These are phyloP conservation scores for Rapana venosa DNA, from an alignment of 2,888 invertebrate species.

Conservation along the genomic window DNA sequence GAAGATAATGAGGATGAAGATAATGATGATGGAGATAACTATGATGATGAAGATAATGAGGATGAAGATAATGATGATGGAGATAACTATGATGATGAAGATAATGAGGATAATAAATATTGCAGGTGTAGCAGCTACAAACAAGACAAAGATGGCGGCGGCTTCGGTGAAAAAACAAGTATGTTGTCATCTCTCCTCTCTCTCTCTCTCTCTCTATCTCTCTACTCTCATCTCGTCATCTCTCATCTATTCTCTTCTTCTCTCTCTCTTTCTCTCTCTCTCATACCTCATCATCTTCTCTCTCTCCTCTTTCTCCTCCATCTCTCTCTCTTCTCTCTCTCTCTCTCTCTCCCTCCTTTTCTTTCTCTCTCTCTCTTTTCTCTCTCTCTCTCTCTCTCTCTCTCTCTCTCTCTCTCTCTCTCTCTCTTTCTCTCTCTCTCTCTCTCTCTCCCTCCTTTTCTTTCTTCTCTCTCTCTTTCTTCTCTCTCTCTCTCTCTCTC, in stretches of 20 bases:
- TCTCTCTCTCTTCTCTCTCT: neutral
- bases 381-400: neutral
- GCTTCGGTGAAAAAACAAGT: no score
- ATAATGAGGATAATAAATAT: no score
- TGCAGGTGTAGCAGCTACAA: no score
- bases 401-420: constrained; percentile 10
- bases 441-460: neutral
- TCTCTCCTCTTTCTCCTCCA: neutral
- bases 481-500: constrained; percentile 4
- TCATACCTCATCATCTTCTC: no score
- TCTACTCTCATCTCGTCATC: neutral
- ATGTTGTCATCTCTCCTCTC: no score
- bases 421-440: neutral
- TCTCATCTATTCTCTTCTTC: neutral
- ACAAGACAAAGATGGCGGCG: no score
- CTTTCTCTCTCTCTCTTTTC: neutral
- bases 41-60: no score
- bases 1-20: no score
- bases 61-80: no score
- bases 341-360: neutral
- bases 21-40: no score
- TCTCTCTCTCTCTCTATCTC: constrained; percentile 3
- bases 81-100: no score
- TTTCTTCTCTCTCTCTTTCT: neutral
- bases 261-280: constrained; percentile 20